Conservation (phyloP, 2,797 vertebrate genomes). For the Natrix natrix region DNA sequence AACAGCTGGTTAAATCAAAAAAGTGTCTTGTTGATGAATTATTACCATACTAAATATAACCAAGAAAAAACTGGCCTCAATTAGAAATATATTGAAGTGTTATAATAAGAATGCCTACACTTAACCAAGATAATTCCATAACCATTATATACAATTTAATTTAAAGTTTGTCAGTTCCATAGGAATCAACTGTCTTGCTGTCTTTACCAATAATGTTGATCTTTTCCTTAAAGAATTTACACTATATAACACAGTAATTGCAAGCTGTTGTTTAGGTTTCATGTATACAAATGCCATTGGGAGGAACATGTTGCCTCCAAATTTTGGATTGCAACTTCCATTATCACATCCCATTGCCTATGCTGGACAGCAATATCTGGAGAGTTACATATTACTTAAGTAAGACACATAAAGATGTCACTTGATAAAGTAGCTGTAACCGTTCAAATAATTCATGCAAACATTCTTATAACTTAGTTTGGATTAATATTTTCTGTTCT, state of each 20-base stretch:
- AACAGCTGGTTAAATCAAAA: conserved; percentile 14
- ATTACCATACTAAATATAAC: not conserved
- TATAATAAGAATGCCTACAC: not conserved
- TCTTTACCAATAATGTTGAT: not conserved
- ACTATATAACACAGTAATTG: not conserved
- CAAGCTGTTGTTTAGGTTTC: not conserved
- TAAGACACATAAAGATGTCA: not conserved
- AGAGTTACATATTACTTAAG: not conserved
- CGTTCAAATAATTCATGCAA: not conserved
- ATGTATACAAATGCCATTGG: not conserved
- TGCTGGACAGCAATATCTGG: not conserved
- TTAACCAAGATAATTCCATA: not conserved
- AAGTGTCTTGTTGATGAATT: not conserved
- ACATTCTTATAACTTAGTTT: not conserved
- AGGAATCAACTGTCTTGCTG: not conserved
- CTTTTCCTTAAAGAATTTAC: not conserved
- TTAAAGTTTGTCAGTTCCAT: not conserved
- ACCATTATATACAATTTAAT: not conserved
- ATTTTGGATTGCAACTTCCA: not conserved
- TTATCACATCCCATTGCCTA: not conserved
- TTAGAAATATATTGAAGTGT: not conserved
- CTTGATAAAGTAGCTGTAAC: not conserved
- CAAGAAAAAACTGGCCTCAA: not conserved
- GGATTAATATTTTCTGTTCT: not conserved
- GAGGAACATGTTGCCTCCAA: not conserved